These are phyloP conservation scores for Drosophila borborema DNA, from an alignment of 2,888 invertebrate genomes.

Conservation along the genomic window DNA sequence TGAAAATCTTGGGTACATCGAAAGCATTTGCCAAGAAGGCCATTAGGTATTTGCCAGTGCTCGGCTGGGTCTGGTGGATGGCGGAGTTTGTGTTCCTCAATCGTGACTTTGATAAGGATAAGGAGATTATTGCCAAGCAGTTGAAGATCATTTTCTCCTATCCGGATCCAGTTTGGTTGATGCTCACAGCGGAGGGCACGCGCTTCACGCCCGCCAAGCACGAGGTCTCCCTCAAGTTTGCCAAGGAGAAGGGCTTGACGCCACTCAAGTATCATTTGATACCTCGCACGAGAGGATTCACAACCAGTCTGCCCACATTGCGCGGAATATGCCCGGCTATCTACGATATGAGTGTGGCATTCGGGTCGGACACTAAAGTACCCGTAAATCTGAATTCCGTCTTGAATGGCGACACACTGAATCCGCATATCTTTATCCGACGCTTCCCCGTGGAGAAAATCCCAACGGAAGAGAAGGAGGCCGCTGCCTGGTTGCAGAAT, in stretches of 20 bases:
- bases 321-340: constrained; percentile 92
- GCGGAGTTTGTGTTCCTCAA: constrained; percentile 97
- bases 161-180: constrained; percentile 94
- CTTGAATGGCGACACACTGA: constrained; percentile 89
- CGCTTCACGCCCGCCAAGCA: constrained; percentile 95
- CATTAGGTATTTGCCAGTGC: constrained; percentile 94
- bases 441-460: constrained; percentile 93
- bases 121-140: constrained; percentile 91
- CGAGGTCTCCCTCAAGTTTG: constrained; percentile 94
- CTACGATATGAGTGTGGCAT: constrained; percentile 92
- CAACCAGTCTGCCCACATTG: constrained; percentile 92
- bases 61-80: constrained; percentile 98
- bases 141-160: constrained; percentile 93
- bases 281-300: constrained; percentile 98
- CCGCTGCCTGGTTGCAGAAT: constrained; percentile 92
- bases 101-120: constrained; percentile 96
- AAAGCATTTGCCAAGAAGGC: constrained; percentile 98
- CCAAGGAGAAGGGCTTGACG: constrained; percentile 93
- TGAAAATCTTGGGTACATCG: constrained; percentile 94
- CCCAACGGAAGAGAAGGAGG: constrained; percentile 89
- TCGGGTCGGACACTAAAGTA: constrained; percentile 88
- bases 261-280: constrained; percentile 94
- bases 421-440: constrained; percentile 91
- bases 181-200: constrained; percentile 97
- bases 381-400: constrained; percentile 88